A percentile compares a stretch with the other conserved stretches of the same genome.
Evolutionary conservation across 2,888 invertebrate genomes (phyloP).

Genomic region (Apoderus coryli): DNA sequence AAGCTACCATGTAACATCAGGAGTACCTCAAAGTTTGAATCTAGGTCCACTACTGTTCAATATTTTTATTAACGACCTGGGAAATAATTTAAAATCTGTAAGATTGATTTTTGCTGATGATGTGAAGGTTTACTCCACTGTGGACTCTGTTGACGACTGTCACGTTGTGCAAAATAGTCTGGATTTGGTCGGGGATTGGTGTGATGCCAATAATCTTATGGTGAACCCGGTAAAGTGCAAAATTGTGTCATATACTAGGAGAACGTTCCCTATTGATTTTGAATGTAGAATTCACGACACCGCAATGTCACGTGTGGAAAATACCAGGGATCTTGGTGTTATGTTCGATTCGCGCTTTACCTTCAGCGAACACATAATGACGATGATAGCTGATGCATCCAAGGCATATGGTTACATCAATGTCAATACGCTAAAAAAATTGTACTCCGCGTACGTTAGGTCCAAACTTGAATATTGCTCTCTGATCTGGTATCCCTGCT

Average conservation of each 20-base stretch:
- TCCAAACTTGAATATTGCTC: slow-evolving; percentile 12
- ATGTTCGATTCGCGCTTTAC: slow-evolving; percentile 12
- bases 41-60: background rate
- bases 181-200: slow-evolving; percentile 1
- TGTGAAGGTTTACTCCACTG: background rate
- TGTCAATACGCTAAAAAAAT: slow-evolving; percentile 6
- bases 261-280: background rate
- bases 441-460: slow-evolving; percentile 9
- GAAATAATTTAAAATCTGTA: background rate
- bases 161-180: slow-evolving; percentile 1
- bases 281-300: slow-evolving; percentile 3
- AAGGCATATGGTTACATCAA: slow-evolving; percentile 10
- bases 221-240: slow-evolving; percentile 5
- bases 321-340: slow-evolving; percentile 11
- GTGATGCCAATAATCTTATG: slow-evolving; percentile 4
- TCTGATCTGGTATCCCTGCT: slow-evolving; percentile 11
- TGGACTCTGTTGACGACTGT: slow-evolving; percentile 3
- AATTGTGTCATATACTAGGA: slow-evolving; percentile 2
- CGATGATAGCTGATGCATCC: slow-evolving; percentile 6
- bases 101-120: slow-evolving; percentile 1
- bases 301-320: slow-evolving; percentile 6
- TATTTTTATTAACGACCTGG: background rate
- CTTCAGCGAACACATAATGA: slow-evolving; percentile 11
- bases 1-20: background rate
- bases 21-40: slow-evolving; percentile 2